Evolutionary conservation across 1,140 invertebrate species (phyloP).

Genomic region (Gryllus bimaculatus): DNA sequence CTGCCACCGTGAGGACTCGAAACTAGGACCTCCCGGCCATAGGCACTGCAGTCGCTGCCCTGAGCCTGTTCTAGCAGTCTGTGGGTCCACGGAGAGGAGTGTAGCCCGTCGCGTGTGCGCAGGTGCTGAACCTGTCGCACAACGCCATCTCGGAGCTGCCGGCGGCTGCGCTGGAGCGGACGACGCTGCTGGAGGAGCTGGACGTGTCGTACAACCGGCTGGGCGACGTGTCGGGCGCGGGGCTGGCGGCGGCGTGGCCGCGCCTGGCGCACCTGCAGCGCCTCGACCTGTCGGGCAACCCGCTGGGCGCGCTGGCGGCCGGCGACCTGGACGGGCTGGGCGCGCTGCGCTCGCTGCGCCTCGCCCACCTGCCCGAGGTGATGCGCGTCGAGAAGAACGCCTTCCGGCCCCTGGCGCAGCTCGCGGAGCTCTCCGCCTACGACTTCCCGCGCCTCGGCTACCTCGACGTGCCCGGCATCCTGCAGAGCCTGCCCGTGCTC

Average conservation of each 20-base stretch:
- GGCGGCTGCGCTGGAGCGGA: conserved; percentile 58
- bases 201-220: conserved; percentile 63
- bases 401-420: conserved; percentile 59
- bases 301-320: conserved; percentile 56
- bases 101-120: no score
- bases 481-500: conserved; percentile 57
- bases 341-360: conserved; percentile 45
- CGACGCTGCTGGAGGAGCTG: conserved; percentile 65
- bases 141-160: conserved; percentile 61
- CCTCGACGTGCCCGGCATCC: conserved; percentile 69
- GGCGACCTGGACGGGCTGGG: conserved; percentile 61
- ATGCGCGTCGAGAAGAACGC: conserved; percentile 71
- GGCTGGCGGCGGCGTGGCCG: conserved; percentile 45
- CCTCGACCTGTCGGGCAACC: conserved; percentile 71
- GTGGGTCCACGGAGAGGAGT: no score
- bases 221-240: conserved; percentile 32
- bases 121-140: conserved; percentile 63
- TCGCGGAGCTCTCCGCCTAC: conserved; percentile 58
- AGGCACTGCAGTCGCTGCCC: no score
- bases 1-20: no score
- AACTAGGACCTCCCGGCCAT: no score
- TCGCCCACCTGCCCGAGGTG: conserved; percentile 57
- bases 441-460: conserved; percentile 69
- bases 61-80: no score
- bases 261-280: conserved; percentile 54